Evolutionary conservation across 2,888 invertebrate genomes (phyloP), one percentile per base, ranked within the genome.

Genomic region (Sceliomorpha sp.): DNA sequence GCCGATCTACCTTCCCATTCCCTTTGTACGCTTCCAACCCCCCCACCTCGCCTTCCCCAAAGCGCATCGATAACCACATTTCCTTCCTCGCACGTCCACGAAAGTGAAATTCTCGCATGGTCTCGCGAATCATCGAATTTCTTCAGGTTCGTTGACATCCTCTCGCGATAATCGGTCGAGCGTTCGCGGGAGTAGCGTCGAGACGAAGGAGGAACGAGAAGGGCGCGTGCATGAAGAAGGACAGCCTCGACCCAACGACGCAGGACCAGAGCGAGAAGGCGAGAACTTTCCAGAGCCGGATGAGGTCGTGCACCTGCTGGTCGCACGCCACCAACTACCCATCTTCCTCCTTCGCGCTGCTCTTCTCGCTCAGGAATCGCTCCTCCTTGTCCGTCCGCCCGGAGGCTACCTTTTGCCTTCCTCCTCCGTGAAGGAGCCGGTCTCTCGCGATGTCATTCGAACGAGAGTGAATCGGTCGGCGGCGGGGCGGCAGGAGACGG

Each of bases 281-380:
- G 27, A 47, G 59, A 26, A 69, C 63, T 69, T 69, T 69, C 62
- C 58, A 50, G 50, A 17, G 14, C 31, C 17, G 31, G 36, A 13
- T 47, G 48, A 69, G 71, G 59, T 68, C 59, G 63, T 64, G 47
- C 74, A 74, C 74, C 74, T 74, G 74, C 72, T 72, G 73, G 70
- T 72, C 73, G 69, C 72, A 72, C 73, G 72, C 73, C 73, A 66
- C 67, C 47, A 29, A 29, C 51, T 51, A 48, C 60, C 60, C 53
- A 31, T 29, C 12, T 45, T 50, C 59, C 27, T 58, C 53, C 34
- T 60, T 59, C 63, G 58, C 62, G 39, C 68, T 48, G 10, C 17
- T 40, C 10, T 36, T 40, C 27, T 34, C 31, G 36, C 47, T 24
- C n/a, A n/a, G n/a, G n/a, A n/a, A n/a, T n/a, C n/a, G n/a, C 29